Evolutionary conservation across 2,113 vertebrate genomes (phyloP).

Genomic region (Oncorhynchus kisutch): DNA sequence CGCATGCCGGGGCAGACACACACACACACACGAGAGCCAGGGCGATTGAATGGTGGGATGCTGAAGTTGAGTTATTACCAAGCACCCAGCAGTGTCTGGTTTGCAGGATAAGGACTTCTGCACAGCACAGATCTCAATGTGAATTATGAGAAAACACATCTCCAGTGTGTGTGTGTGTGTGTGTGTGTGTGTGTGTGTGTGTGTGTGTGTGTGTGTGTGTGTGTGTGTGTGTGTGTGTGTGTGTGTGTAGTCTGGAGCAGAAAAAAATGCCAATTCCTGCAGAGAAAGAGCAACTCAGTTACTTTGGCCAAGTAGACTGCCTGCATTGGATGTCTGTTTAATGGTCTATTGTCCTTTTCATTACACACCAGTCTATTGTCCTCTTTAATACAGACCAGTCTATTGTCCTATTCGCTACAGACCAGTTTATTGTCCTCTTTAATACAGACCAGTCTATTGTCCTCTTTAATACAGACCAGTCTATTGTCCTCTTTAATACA

Average conservation of each 20-base stretch:
- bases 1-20: neutral
- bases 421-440: too few relatives aligned
- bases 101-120: conserved; percentile 67
- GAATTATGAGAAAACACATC: conserved; percentile 60
- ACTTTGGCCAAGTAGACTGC: neutral
- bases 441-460: too few relatives aligned
- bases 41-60: conserved; percentile 56
- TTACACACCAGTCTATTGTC: too few relatives aligned
- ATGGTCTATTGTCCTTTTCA: too few relatives aligned
- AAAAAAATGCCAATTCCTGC: conserved; percentile 40
- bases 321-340: too few relatives aligned
- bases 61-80: conserved; percentile 60
- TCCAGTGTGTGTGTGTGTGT: conserved; percentile 14
- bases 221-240: conserved; percentile 15
- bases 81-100: conserved; percentile 63
- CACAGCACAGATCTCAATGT: conserved; percentile 62
- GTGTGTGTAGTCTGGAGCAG: too few relatives aligned
- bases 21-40: conserved; percentile 35
- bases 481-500: too few relatives aligned
- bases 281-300: conserved; percentile 30
- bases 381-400: too few relatives aligned
- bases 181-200: conserved; percentile 17
- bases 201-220: conserved; percentile 10
- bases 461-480: too few relatives aligned
- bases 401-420: too few relatives aligned